These are phyloP conservation scores for Verasper variegatus DNA, from an alignment of 2,113 vertebrate genomes.

Conservation along the genomic window DNA sequence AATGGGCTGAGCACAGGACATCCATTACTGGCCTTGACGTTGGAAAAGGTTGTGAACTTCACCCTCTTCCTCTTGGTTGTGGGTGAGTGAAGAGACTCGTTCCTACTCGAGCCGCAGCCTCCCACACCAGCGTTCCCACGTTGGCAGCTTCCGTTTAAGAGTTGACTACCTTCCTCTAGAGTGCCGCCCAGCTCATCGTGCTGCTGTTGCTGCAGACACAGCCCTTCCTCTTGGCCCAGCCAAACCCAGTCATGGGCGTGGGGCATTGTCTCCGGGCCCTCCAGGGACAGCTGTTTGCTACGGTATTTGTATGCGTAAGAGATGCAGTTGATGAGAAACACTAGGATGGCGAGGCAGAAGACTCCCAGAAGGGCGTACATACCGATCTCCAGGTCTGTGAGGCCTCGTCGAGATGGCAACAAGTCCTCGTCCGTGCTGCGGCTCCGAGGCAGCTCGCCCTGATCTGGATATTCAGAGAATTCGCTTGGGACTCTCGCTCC, in stretches of 20 bases:
- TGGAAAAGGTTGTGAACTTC: conserved; percentile 93
- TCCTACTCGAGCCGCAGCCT: conserved; percentile 70
- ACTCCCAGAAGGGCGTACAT: conserved; percentile 97
- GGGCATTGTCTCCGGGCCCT: conserved; percentile 86
- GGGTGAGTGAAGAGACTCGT: conserved; percentile 85
- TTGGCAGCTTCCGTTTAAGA: conserved; percentile 85
- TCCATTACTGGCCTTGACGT: conserved; percentile 85
- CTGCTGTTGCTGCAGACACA: conserved; percentile 82
- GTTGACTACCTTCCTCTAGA: conserved; percentile 84
- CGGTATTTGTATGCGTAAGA: conserved; percentile 92
- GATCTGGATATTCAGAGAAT: conserved; percentile 90
- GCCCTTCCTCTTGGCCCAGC: conserved; percentile 90
- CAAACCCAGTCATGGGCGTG: conserved; percentile 98
- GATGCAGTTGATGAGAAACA: conserved; percentile 96
- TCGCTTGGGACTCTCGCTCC: conserved; percentile 85
- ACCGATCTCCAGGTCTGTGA: conserved; percentile 93
- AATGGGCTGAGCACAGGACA: conserved; percentile 88
- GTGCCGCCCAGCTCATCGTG: conserved; percentile 84
- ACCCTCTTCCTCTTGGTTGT: conserved; percentile 93
- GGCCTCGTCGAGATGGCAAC: conserved; percentile 83
- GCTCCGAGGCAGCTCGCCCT: conserved; percentile 84
- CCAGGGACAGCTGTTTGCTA: conserved; percentile 90
- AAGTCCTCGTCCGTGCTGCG: conserved; percentile 83
- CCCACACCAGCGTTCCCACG: conserved; percentile 28
- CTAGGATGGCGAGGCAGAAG: conserved; percentile 95